A percentile compares a stretch with the other conserved stretches of the same genome.
Conservation (phyloP, 2,888 invertebrate genomes). For the Carcina quercana region DNA sequence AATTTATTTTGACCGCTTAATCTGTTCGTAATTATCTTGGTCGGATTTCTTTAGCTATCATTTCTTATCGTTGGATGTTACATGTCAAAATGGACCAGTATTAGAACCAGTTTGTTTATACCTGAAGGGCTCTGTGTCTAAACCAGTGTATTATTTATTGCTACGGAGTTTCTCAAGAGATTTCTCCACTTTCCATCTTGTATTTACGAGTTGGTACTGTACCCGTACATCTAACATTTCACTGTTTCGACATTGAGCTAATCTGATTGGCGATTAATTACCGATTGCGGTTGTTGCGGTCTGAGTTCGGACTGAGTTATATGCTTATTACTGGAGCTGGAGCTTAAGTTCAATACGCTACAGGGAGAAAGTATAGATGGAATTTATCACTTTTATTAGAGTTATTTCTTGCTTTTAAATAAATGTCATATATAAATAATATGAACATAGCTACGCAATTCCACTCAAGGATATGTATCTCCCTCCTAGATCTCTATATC, state of each 20-base stretch:
- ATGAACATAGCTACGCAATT: no score
- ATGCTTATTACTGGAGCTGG: no score
- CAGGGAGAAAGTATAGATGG: no score
- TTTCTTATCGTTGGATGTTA: conserved; percentile 20
- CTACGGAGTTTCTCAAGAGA: conserved; percentile 62
- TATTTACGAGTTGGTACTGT: conserved; percentile 3
- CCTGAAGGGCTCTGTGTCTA: conserved; percentile 53
- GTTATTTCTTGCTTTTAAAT: no score
- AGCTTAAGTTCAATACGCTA: no score
- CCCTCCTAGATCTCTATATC: no score
- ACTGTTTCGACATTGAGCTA: not conserved
- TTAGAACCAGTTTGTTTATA: conserved; percentile 46
- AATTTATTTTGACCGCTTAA: no score
- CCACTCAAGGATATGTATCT: no score
- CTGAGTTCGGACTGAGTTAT: no score
- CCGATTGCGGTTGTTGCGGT: not conserved
- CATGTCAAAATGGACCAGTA: conserved; percentile 35
- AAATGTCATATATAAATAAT: no score
- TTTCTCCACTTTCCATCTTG: conserved; percentile 71
- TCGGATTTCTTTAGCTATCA: conserved; percentile 2
- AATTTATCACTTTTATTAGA: no score
- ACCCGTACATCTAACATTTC: not conserved
- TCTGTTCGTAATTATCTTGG: conserved; percentile 6
- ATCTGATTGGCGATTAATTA: not conserved
- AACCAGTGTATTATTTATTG: conserved; percentile 72